These are phyloP conservation scores for Synanthedon andrenaeformis DNA, from an alignment of 2,888 invertebrate genomes.

Conservation along the genomic window DNA sequence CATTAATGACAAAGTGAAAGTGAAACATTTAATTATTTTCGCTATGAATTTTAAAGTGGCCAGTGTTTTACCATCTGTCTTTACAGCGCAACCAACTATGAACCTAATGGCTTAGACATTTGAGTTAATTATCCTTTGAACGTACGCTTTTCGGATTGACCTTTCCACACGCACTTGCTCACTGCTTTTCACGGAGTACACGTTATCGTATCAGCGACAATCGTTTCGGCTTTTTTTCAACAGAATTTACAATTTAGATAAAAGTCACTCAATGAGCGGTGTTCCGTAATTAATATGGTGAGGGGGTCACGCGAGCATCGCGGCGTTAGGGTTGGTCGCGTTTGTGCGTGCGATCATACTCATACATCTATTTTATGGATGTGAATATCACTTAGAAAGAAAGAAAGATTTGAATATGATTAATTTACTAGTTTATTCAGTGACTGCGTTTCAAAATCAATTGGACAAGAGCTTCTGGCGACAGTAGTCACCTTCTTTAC, in stretches of 20 bases:
- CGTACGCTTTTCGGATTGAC: not conserved
- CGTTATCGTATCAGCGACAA: conserved; percentile 17
- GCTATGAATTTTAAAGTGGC: not conserved
- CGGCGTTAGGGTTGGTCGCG: conserved; percentile 1
- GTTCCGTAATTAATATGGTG: conserved; percentile 40
- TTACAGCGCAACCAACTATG: not conserved
- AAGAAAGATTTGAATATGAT: too few species aligned
- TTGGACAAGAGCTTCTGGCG: too few species aligned
- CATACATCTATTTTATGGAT: not conserved
- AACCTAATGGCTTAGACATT: too few species aligned
- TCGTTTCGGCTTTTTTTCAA: conserved; percentile 10
- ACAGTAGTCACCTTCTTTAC: too few species aligned
- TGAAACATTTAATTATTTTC: not conserved
- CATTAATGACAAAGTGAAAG: not conserved
- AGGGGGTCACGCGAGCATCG: conserved; percentile 32
- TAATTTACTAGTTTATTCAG: too few species aligned
- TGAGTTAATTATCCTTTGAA: too few species aligned
- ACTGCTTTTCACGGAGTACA: conserved; percentile 9
- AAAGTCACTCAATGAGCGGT: conserved; percentile 14
- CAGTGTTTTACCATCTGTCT: not conserved
- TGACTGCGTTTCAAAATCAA: too few species aligned
- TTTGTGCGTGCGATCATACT: not conserved
- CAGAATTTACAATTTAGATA: conserved; percentile 21
- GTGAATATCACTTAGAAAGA: not conserved
- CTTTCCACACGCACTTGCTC: not conserved